A percentile compares a stretch with the other conserved stretches of the same genome.
Conservation (phyloP, 2,888 invertebrate species). For the Atrina japonica region DNA sequence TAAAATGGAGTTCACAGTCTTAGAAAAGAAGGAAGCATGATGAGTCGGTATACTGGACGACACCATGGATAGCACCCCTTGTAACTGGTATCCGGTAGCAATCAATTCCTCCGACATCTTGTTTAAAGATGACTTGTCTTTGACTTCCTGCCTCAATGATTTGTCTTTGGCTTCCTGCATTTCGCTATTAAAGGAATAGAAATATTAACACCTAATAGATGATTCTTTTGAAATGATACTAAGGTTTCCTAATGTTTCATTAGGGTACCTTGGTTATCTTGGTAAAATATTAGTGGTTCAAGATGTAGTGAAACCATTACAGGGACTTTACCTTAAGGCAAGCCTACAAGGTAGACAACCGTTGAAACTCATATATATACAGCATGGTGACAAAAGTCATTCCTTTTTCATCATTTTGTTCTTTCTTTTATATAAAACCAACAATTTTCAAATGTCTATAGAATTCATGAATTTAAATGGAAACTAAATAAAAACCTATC, state of each 20-base stretch:
- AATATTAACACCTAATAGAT: conserved; percentile 1
- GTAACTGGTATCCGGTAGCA: conserved; percentile 4
- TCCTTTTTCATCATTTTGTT: too few relatives aligned
- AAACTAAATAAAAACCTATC: too few relatives aligned
- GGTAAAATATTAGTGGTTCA: conserved; percentile 1
- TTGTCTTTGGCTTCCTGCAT: too few relatives aligned
- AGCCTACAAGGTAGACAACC: too few relatives aligned
- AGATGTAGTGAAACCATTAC: too few relatives aligned
- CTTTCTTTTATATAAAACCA: too few relatives aligned
- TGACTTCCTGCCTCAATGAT: too few relatives aligned
- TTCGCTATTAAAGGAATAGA: conserved; percentile 2
- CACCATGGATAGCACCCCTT: conserved; percentile 1
- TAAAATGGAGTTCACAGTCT: conserved; percentile 1
- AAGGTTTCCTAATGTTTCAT: conserved; percentile 2
- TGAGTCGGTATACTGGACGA: neutral
- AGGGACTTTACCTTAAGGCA: too few relatives aligned
- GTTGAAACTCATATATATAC: too few relatives aligned
- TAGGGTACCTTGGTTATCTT: conserved; percentile 4
- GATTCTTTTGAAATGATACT: conserved; percentile 4
- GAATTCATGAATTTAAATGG: too few relatives aligned
- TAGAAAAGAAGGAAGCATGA: conserved; percentile 4
- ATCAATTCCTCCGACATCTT: neutral
- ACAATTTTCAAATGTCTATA: too few relatives aligned
- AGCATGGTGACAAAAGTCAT: too few relatives aligned
- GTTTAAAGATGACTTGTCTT: conserved; percentile 4